Evolutionary conservation across 1,140 invertebrate species (phyloP), one percentile per base, ranked within the genome.

Genomic region (Lucilia sericata): DNA sequence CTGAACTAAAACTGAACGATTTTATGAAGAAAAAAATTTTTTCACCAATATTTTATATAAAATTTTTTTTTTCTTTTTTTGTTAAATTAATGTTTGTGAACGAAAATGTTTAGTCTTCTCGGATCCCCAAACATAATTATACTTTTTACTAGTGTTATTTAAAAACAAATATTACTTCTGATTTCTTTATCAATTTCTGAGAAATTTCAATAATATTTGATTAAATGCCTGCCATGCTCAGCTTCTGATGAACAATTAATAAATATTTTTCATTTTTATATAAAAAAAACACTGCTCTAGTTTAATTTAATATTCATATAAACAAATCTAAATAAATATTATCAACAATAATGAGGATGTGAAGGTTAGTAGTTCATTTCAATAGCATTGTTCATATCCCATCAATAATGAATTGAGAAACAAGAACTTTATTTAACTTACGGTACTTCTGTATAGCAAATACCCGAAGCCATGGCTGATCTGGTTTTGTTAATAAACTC

Each of bases 391-490:
- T 21, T 17, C 19, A 21, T 10, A 42, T 42, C 7, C 42, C 42
- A 49, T 80, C 76, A 47, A 78, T 47, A 78, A 78, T 36, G 10
- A 47, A 47, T 47, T 47, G 36, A 17, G 5, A 78, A 78, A 47
- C 42, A 8, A 47, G 47, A 78, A 49, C 49, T n/a, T 36, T 30
- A 30, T 30, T 30, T 49, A 42, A 93, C 93, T 92, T 91, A 93
- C 93, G 92, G 92, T 4, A 93, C 92, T 92, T 93, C 93, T 65
- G 91, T 91, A 83, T 91, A 93, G 85, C 93, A 93, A 2, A 93
- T 90, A 36, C 93, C 93, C 82, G 87, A 88, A 75, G 90, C 89
- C 87, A 91, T 91, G 5, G 83, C 82, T 10, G 88, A 86, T 13
- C 88, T 83, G 9, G 90, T 91, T 74, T 88, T 88, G 74, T 91